Percentiles rank a stretch among this genome's conserved stretches.
phyloP scores from a whole-genome alignment of 1,140 invertebrate genomes.

The Drosophila trapezifrons region DNA sequence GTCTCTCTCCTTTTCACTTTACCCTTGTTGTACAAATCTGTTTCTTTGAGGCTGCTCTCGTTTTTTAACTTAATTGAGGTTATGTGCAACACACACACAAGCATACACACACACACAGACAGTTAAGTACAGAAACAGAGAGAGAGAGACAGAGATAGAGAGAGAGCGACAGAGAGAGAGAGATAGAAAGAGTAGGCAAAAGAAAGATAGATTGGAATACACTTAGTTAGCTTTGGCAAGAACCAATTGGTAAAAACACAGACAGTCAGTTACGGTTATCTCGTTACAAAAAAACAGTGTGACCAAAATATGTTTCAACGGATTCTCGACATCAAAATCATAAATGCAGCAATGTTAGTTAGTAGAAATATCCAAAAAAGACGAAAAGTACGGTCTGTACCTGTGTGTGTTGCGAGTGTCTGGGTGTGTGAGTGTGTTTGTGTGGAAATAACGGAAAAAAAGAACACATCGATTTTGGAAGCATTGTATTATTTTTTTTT shows the following conservation, averaged over 20 bases:
- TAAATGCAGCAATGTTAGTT: conserved; percentile 77
- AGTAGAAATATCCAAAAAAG: conserved; percentile 68
- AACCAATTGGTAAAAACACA: conserved; percentile 75
- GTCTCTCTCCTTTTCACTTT: conserved; percentile 48
- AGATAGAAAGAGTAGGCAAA: conserved; percentile 59
- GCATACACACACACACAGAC: conserved; percentile 37
- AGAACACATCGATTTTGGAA: conserved; percentile 46
- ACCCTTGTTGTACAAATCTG: conserved; percentile 30
- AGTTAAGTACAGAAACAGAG: conserved; percentile 40
- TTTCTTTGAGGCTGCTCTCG: conserved; percentile 44
- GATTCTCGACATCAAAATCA: conserved; percentile 68
- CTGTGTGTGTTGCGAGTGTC: conserved; percentile 30
- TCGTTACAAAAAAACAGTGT: conserved; percentile 68
- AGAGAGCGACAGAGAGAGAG: conserved; percentile 41
- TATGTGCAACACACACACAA: conserved; percentile 51
- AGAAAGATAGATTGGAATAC: conserved; percentile 66
- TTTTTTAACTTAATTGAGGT: conserved; percentile 35
- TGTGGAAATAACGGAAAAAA: conserved; percentile 35
- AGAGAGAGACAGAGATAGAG: conserved; percentile 43
- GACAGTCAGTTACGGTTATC: conserved; percentile 73
- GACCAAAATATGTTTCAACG: conserved; percentile 65
- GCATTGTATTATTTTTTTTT: conserved; percentile 15
- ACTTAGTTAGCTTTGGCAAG: conserved; percentile 76
- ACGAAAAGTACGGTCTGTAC: conserved; percentile 60
- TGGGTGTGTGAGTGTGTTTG: conserved; percentile 26